Base-by-base conservation (phyloP, 2,113 vertebrate genomes). In the Phalacrocorax brasilianus region DNA sequence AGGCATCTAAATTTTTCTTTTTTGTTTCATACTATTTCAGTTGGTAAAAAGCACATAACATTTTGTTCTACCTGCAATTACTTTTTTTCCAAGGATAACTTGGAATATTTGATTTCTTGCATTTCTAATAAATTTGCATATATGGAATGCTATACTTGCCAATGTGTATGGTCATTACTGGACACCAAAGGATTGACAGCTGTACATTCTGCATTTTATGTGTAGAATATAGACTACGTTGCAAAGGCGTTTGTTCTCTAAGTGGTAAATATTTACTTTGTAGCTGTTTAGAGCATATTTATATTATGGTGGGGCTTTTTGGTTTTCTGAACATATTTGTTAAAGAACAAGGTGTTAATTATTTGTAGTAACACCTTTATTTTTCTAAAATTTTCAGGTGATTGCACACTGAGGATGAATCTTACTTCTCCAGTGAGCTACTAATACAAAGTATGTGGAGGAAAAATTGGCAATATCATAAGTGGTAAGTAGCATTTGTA, bases 341-440 rank as follows among this genome's bases (percentile, higher is more conserved):
- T 78, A 47, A 71, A 89, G 20, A 52, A 40, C 4, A 52, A 49
- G 8, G 9, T 38, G 62, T 85, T 49, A 88, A 21, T 52, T 85
- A 65, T 92, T 65, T 87, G 19, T 4, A 22, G 33, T 89, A 90
- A 50, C 45, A 76, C 4, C 20, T 88, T 68, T 73, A 6, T 59
- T 78, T 56, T 87, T 79, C 7, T 66, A 1, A 92, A 96, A 85
- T 73, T 98, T 97, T 96, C 97, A 95, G 97, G 88, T 91, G 73
- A 59, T 74, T 98, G 85, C 32, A 97, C 84, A 56, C 45, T 83
- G n/a, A 96, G 35, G 86, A 58, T 97, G 66, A 95, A 85, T 33
- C 68, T 97, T 80, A 52, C 77, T 90, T 95, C 82, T 81, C 53
- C 80, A 42, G 87, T 92, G 45, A 97, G 58, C 59, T 67, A 59